These are phyloP conservation scores for Aethes cnicana DNA, from an alignment of 2,888 invertebrate genomes.

Conservation along the genomic window DNA sequence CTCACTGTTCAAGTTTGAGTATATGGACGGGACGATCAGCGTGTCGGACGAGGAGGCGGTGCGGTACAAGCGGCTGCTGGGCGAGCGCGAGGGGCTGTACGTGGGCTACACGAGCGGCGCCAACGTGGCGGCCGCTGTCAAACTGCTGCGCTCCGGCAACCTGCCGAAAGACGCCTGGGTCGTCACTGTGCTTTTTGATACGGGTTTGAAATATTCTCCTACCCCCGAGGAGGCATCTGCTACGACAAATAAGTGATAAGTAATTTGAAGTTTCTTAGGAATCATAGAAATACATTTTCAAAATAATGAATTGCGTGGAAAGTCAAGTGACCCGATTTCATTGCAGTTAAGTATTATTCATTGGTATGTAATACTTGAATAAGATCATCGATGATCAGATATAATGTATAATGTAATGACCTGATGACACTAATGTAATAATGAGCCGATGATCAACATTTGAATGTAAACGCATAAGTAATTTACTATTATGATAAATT, in stretches of 20 bases:
- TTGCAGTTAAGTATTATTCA: too few species aligned
- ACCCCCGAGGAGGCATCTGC: too few species aligned
- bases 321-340: too few species aligned
- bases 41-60: slow-evolving; percentile 68
- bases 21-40: slow-evolving; percentile 64
- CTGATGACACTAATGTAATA: too few species aligned
- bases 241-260: neutral
- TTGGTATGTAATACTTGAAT: too few species aligned
- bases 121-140: slow-evolving; percentile 71
- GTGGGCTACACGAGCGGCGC: slow-evolving; percentile 75
- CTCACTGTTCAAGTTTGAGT: slow-evolving; percentile 62
- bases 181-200: slow-evolving; percentile 64
- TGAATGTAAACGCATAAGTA: too few species aligned
- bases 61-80: slow-evolving; percentile 60
- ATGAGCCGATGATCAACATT: too few species aligned
- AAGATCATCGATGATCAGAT: too few species aligned
- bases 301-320: too few species aligned
- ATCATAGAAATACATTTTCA: too few species aligned
- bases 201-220: slow-evolving; percentile 71
- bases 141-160: slow-evolving; percentile 62
- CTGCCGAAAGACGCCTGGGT: slow-evolving; percentile 67
- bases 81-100: slow-evolving; percentile 68
- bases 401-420: too few species aligned
- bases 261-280: neutral
- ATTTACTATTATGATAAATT: too few species aligned